Conservation (phyloP, 1,140 invertebrate species). For the Delia radicum region DNA sequence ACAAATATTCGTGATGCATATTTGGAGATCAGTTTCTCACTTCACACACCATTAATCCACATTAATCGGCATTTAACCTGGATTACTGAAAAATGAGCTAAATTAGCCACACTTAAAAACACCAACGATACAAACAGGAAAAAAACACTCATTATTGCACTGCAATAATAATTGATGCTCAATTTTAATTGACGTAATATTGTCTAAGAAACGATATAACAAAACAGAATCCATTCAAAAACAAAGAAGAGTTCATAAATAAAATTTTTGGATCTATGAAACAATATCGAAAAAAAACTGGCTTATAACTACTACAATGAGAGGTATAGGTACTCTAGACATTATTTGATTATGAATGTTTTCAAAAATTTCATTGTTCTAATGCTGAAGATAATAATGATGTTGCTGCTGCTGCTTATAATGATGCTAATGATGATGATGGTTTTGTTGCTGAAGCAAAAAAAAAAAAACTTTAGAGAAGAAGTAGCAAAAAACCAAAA, state of each 20-base stretch:
- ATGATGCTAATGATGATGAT: not conserved
- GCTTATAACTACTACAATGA: not conserved
- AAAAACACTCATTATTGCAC: not conserved
- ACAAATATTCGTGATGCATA: too few species aligned
- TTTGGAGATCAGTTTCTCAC: too few species aligned
- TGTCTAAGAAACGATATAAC: not conserved
- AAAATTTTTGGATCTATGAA: not conserved
- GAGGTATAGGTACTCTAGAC: too few species aligned
- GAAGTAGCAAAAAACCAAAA: not conserved
- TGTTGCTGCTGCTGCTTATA: not conserved
- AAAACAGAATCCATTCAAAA: not conserved
- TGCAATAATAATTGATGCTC: not conserved
- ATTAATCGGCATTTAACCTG: too few species aligned
- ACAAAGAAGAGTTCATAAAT: not conserved
- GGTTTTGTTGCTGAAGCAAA: not conserved
- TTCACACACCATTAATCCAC: too few species aligned
- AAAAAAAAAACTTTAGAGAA: not conserved
- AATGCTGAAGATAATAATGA: not conserved
- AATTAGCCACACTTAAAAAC: not conserved
- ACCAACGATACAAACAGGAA: not conserved
- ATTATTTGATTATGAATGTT: too few species aligned
- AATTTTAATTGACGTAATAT: not conserved
- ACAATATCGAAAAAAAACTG: not conserved
- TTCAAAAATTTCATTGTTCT: not conserved
- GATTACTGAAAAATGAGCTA: too few species aligned